phyloP scores from a whole-genome alignment of 2,888 invertebrate genomes.

The Cryptus armator region DNA sequence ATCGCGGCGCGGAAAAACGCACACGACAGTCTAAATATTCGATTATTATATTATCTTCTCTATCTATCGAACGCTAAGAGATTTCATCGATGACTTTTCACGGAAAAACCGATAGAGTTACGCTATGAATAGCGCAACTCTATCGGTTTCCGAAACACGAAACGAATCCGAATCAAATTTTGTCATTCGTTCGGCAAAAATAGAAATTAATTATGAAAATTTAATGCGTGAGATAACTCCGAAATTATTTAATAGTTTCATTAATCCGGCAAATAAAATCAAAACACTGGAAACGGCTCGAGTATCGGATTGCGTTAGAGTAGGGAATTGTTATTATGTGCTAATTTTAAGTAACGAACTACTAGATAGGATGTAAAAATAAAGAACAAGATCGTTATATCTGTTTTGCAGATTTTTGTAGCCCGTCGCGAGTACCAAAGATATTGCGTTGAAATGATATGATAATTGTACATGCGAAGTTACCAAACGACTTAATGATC shows the following conservation, averaged over 20 bases:
- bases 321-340: neutral
- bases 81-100: conserved; percentile 15
- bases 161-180: neutral
- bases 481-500: neutral
- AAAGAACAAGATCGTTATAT: neutral
- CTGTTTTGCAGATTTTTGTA: neutral
- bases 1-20: neutral
- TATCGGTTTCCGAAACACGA: too few species aligned
- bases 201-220: too few species aligned
- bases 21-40: neutral
- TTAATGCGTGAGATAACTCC: neutral
- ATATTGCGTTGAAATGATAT: neutral
- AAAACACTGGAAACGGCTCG: neutral
- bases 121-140: too few species aligned
- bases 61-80: neutral
- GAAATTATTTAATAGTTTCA: neutral
- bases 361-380: neutral
- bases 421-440: neutral
- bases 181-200: neutral
- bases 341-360: neutral
- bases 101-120: neutral
- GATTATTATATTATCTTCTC: neutral
- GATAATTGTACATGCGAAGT: neutral
- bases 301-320: neutral
- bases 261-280: neutral